phyloP scores from a whole-genome alignment of 2,888 invertebrate genomes.

The Drosophila paracracens region DNA sequence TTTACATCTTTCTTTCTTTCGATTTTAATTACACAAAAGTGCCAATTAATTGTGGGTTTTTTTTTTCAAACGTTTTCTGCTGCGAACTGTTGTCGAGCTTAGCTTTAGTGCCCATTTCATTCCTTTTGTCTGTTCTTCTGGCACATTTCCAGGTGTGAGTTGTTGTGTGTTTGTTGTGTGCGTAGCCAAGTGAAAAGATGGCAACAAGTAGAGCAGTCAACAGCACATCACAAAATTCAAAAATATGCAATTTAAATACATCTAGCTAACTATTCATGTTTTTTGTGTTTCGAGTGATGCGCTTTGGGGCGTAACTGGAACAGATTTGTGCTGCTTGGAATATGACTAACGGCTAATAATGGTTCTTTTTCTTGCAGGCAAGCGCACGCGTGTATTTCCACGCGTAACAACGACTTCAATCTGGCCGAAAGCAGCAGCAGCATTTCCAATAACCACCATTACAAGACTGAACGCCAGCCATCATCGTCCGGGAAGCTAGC shows the following conservation, averaged over 20 bases:
- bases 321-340: slow-evolving; percentile 9
- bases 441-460: slow-evolving; percentile 23
- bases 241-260: slow-evolving; percentile 21
- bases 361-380: slow-evolving; percentile 11
- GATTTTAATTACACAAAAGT: slow-evolving; percentile 75
- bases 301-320: slow-evolving; percentile 25
- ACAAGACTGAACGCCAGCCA: slow-evolving; percentile 51
- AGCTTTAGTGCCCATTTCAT: slow-evolving; percentile 1
- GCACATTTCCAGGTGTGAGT: slow-evolving; percentile 23
- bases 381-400: slow-evolving; percentile 42
- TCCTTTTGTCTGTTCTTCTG: slow-evolving; percentile 25
- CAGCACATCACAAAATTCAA: slow-evolving; percentile 10
- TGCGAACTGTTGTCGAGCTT: slow-evolving; percentile 15
- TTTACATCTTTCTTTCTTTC: slow-evolving; percentile 65
- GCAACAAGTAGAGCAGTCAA: slow-evolving; percentile 64
- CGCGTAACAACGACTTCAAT: slow-evolving; percentile 52
- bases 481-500: slow-evolving; percentile 42
- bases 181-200: slow-evolving; percentile 62
- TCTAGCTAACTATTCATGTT: background rate
- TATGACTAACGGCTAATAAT: slow-evolving; percentile 24
- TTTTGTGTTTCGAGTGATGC: slow-evolving; percentile 1
- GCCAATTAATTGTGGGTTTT: slow-evolving; percentile 69
- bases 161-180: slow-evolving; percentile 35
- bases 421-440: slow-evolving; percentile 61
- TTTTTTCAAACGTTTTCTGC: slow-evolving; percentile 28